A percentile compares a stretch with the other conserved stretches of the same genome.
These are phyloP conservation scores for Chloroceryle amazona DNA, from an alignment of 2,797 vertebrate species.

Conservation along the genomic window DNA sequence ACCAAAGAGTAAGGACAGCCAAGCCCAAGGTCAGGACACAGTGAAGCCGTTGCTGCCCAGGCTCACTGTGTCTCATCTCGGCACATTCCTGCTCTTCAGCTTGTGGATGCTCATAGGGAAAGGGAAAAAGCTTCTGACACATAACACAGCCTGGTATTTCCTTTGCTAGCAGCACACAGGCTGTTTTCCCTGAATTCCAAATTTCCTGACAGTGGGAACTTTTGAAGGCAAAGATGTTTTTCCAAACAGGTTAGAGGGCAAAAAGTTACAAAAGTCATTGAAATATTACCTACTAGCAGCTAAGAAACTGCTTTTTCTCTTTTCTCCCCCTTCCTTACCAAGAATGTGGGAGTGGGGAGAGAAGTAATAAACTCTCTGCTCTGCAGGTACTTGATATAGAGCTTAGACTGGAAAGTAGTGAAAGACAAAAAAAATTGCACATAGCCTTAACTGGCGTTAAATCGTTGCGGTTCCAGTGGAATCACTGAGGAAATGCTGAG, in stretches of 20 bases:
- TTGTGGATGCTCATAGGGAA: not conserved
- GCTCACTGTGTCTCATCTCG: not conserved
- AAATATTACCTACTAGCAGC: not conserved
- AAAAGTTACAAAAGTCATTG: not conserved
- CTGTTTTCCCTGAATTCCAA: not conserved
- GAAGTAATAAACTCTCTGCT: not conserved
- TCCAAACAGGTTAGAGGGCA: not conserved
- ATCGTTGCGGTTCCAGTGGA: constrained; percentile 7
- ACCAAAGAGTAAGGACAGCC: fast-evolving
- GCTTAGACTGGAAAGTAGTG: not conserved
- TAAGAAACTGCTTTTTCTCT: not conserved
- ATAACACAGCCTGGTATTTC: not conserved
- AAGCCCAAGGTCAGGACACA: not conserved
- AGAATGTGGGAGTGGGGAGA: not conserved
- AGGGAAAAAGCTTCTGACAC: not conserved
- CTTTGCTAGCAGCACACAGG: not conserved
- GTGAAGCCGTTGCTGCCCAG: not conserved
- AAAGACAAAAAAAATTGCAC: constrained; percentile 24
- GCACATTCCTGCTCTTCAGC: not conserved
- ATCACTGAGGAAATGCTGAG: constrained; percentile 33
- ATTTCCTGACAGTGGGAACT: not conserved
- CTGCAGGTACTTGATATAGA: not conserved
- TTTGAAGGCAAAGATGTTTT: not conserved
- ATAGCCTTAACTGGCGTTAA: not conserved
- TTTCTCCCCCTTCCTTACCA: not conserved